Evolutionary conservation across 1,140 invertebrate species (phyloP), one percentile per base, ranked within the genome.

Genomic region (Nymphalis io): DNA sequence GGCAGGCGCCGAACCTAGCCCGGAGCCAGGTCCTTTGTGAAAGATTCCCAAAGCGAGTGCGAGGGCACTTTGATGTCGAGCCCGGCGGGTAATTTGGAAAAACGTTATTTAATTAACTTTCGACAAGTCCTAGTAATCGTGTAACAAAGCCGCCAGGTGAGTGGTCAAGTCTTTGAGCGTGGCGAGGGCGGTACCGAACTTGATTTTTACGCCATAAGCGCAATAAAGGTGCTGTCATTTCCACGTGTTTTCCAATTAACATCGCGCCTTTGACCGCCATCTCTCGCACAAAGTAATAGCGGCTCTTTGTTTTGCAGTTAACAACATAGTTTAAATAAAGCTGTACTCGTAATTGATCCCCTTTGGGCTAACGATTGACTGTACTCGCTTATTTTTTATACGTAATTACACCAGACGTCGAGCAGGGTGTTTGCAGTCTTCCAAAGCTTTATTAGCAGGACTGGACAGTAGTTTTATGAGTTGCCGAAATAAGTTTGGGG

Each of bases 101-200:
- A 90, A 91, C 84, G 85, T 88, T 91, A 91, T 89, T 91, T 91
- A 91, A 91, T 91, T 90, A 91, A 89, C 84, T 91, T 91, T 91
- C 85, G 89, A 91, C 87, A 89, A 90, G 84, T 90, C 83, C 72
- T 79, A 78, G 85, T 91, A 88, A 91, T 91, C 87, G 89, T 77
- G 87, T 91, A 89, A 91, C 89, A 91, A 90, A 91, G 89, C 85
- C 82, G 74, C 78, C 76, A 73, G 75, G 78, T 78, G 72, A 81
- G 83, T 80, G 85, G 87, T 87, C 87, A 87, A 84, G 80, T 88
- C 87, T 89, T 87, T 90, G 85, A 83, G 80, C 79, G 69, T 66
- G 75, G 77, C 69, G 70, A 68, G 68, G 66, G 65, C 42, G 65
- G 39, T n/a, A 20, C 71, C 74, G 66, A 73, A 81, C 84, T 85